Percentiles rank a stretch among this genome's conserved stretches.
Evolutionary conservation across 2,888 invertebrate genomes (phyloP).

Genomic region (Magallana nippona): DNA sequence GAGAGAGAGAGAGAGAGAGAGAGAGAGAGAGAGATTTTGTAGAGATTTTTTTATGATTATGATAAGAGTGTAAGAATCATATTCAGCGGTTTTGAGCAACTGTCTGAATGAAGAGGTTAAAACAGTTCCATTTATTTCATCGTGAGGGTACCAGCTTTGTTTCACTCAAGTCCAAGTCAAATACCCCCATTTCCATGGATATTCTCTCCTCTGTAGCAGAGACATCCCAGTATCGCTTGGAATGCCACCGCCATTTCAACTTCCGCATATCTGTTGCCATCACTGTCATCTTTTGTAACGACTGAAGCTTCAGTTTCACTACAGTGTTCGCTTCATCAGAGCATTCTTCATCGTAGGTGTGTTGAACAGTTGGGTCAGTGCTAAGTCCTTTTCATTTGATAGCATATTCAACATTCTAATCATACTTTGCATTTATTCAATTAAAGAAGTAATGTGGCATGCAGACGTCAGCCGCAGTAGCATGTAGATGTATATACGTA

Average conservation of each 20-base stretch:
- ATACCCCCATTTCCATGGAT: background rate
- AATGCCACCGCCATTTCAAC: constrained; percentile 17
- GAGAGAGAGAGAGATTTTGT: too few species aligned
- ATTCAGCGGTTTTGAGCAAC: too few species aligned
- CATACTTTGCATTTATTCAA: too few species aligned
- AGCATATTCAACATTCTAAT: background rate
- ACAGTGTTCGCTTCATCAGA: background rate
- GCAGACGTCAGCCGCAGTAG: too few species aligned
- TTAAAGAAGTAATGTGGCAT: too few species aligned
- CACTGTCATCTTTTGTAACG: background rate
- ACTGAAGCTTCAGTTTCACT: background rate
- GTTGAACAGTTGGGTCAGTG: constrained; percentile 15
- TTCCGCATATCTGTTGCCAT: background rate
- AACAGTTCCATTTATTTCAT: too few species aligned
- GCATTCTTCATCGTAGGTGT: background rate
- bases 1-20: constrained; percentile 39
- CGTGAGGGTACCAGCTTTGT: too few species aligned
- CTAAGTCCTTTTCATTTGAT: background rate
- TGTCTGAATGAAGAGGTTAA: too few species aligned
- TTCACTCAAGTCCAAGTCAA: too few species aligned
- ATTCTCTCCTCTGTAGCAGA: background rate
- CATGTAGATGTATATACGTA: too few species aligned
- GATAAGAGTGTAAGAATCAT: background rate
- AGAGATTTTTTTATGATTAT: background rate
- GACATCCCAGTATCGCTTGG: constrained; percentile 8